phyloP scores from a whole-genome alignment of 92 coral and sea anemone genomes.

The Palythoa grandis region DNA sequence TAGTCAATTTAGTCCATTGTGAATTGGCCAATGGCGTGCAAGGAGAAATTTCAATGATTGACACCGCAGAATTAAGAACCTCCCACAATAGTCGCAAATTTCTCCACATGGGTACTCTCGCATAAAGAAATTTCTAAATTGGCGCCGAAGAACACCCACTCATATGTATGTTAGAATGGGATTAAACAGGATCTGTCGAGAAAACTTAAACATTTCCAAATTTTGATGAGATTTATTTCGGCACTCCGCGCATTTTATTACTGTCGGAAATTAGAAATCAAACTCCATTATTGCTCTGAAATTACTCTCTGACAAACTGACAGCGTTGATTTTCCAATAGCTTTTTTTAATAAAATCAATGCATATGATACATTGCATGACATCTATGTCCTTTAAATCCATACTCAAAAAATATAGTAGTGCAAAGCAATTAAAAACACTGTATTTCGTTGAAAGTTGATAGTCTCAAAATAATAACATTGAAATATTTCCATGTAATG shows the following conservation, averaged over 20 bases:
- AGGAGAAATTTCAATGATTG: slow-evolving; percentile 12
- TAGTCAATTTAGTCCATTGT: not conserved
- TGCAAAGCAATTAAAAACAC: slow-evolving; percentile 10
- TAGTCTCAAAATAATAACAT: not conserved
- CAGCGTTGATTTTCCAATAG: slow-evolving; percentile 15
- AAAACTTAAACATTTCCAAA: not conserved
- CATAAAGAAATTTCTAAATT: no score
- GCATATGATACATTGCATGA: slow-evolving; percentile 17
- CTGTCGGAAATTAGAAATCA: not conserved
- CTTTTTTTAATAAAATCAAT: not conserved
- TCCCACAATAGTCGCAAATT: slow-evolving; percentile 12
- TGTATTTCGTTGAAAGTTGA: slow-evolving; percentile 9
- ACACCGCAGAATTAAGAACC: slow-evolving; percentile 14
- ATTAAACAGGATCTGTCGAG: no score
- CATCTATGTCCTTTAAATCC: not conserved
- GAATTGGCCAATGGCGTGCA: not conserved
- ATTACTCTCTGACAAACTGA: not conserved
- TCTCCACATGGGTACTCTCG: not conserved
- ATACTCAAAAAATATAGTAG: not conserved
- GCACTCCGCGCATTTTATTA: not conserved
- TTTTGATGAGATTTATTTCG: slow-evolving; percentile 1
- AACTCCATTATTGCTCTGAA: not conserved
- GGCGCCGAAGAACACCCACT: no score
- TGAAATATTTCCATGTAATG: not conserved
- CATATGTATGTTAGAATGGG: no score